Percentiles rank a stretch among this genome's conserved stretches.
These are phyloP conservation scores for Garrulus glandarius DNA, from an alignment of 2,797 vertebrate species.

Conservation along the genomic window DNA sequence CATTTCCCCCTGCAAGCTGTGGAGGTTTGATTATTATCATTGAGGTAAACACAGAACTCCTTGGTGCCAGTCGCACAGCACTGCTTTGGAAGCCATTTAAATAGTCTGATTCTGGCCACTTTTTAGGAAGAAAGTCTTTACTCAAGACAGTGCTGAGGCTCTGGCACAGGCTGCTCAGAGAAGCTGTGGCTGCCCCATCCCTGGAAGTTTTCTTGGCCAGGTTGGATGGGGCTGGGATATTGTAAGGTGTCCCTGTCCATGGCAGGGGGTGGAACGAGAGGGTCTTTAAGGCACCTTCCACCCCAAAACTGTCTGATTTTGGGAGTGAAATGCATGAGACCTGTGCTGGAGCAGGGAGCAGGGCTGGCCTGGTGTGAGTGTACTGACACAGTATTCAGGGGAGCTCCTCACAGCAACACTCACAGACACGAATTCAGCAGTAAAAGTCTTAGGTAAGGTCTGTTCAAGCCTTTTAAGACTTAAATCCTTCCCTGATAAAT, in stretches of 20 bases:
- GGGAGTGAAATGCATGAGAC: neutral
- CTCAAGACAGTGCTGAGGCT: neutral
- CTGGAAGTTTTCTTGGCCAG: neutral
- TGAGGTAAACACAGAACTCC: neutral
- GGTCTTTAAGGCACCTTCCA: neutral
- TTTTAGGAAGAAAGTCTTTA: neutral
- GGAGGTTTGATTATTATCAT: neutral
- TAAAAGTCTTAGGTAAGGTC: constrained; percentile 51
- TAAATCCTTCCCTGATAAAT: neutral
- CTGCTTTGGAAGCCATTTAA: neutral
- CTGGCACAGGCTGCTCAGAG: neutral
- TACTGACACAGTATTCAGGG: neutral
- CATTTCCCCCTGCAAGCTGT: neutral
- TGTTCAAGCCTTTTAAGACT: neutral
- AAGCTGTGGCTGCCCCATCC: neutral
- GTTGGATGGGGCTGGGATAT: neutral
- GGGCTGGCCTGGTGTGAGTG: neutral
- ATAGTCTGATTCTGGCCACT: neutral
- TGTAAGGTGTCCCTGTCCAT: neutral
- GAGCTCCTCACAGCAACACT: neutral
- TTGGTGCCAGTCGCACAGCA: neutral
- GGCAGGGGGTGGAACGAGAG: neutral
- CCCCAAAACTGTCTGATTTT: neutral
- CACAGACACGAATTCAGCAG: constrained; percentile 26
- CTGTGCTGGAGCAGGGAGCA: neutral